These are phyloP conservation scores for Pyrocoelia pectoralis DNA, from an alignment of 2,888 invertebrate genomes.

Conservation along the genomic window DNA sequence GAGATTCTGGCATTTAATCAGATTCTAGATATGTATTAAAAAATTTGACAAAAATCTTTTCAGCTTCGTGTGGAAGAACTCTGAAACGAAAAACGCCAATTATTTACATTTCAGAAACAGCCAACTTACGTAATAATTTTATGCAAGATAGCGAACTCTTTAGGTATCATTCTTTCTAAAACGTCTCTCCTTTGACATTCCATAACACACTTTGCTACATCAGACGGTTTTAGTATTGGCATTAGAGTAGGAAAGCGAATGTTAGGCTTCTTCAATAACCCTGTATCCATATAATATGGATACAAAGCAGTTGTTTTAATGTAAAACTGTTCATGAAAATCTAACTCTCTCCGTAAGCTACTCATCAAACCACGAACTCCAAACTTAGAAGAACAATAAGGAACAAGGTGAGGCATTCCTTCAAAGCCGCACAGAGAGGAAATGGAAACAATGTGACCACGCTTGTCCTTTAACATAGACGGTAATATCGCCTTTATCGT, in stretches of 20 bases:
- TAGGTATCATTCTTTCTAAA: slow-evolving; percentile 70
- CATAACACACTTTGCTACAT: slow-evolving; percentile 72
- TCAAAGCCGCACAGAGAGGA: slow-evolving; percentile 81
- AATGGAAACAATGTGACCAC: slow-evolving; percentile 78
- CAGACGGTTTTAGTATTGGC: slow-evolving; percentile 68
- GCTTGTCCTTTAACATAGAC: slow-evolving; percentile 74
- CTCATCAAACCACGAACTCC: slow-evolving; percentile 88
- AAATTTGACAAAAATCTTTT: too few species aligned
- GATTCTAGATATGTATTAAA: too few species aligned
- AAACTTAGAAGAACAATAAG: slow-evolving; percentile 83
- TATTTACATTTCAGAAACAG: too few species aligned
- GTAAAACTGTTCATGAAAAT: slow-evolving; percentile 60
- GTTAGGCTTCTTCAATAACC: slow-evolving; percentile 79
- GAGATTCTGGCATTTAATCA: too few species aligned
- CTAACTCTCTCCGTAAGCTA: slow-evolving; percentile 75
- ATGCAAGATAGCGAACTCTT: slow-evolving; percentile 46
- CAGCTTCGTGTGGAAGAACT: too few species aligned
- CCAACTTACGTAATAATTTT: background rate
- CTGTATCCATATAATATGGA: slow-evolving; percentile 89
- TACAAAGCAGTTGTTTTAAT: slow-evolving; percentile 84
- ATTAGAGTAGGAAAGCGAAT: slow-evolving; percentile 73
- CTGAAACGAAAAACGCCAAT: too few species aligned
- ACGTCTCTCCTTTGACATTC: slow-evolving; percentile 71
- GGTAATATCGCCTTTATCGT: slow-evolving; percentile 80
- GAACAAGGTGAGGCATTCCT: slow-evolving; percentile 79